Conservation (phyloP, 2,113 vertebrate genomes). For the Boleophthalmus pectinirostris region DNA sequence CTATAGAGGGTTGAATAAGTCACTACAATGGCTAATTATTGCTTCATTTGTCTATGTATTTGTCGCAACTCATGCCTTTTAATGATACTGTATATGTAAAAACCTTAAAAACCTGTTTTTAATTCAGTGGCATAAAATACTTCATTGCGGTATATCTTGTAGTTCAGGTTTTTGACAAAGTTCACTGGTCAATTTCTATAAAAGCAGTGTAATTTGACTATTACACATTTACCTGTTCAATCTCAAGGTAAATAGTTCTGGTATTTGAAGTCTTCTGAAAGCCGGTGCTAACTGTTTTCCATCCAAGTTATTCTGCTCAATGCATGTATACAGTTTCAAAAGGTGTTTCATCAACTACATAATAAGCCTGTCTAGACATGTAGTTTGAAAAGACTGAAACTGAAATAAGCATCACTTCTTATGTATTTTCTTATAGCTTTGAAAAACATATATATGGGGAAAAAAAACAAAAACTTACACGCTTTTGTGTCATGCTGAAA, state of each 20-base stretch:
- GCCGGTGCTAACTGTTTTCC: neutral
- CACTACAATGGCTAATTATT: no score
- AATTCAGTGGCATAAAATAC: no score
- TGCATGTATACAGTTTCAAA: neutral
- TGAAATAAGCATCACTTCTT: neutral
- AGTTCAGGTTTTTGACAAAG: no score
- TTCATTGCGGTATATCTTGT: no score
- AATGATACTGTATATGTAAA: no score
- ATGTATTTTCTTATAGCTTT: neutral
- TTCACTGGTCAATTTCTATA: neutral
- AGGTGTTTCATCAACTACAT: neutral
- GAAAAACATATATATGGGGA: neutral
- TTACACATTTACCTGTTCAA: neutral
- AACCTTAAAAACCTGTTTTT: no score
- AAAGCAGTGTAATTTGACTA: neutral
- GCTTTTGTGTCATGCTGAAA: neutral
- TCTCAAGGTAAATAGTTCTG: neutral
- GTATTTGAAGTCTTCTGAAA: neutral
- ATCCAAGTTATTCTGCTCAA: neutral
- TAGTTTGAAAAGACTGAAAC: neutral
- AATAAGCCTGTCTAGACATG: conserved; percentile 5
- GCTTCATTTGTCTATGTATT: no score
- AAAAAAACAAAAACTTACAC: neutral
- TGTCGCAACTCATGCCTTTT: no score
- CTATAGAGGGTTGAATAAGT: no score